Conservation (phyloP, 64 coral and sea anemone genomes). For the Exaiptasia diaphana region DNA sequence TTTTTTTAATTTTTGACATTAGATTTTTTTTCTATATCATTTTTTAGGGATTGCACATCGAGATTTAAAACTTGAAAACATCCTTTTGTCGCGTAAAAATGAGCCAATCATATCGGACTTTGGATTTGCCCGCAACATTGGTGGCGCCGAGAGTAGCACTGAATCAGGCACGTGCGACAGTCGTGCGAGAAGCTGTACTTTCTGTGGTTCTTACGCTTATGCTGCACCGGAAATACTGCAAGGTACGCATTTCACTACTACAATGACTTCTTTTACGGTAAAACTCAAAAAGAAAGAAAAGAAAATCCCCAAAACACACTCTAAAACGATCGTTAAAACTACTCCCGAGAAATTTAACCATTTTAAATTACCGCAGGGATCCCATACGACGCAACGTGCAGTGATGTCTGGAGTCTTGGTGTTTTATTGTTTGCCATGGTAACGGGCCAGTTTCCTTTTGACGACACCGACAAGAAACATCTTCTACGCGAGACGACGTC, state of each 20-base stretch:
- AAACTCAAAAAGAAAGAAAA: neutral
- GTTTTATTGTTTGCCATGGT: constrained; percentile 80
- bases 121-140: constrained; percentile 83
- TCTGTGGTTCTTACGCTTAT: constrained; percentile 86
- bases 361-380: constrained; percentile 36
- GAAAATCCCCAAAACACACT: neutral
- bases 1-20: neutral
- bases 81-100: constrained; percentile 43
- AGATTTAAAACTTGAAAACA: constrained; percentile 86
- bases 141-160: neutral
- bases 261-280: neutral
- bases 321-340: neutral
- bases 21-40: neutral
- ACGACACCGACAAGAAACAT: constrained; percentile 60
- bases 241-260: constrained; percentile 27
- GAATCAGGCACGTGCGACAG: neutral
- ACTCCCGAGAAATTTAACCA: neutral
- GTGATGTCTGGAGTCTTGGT: constrained; percentile 81
- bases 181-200: constrained; percentile 62
- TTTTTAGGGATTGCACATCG: constrained; percentile 68
- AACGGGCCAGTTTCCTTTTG: constrained; percentile 79
- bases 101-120: constrained; percentile 83
- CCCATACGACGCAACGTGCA: constrained; percentile 73
- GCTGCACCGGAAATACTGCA: constrained; percentile 84
- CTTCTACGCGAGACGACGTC: constrained; percentile 69